Conservation (phyloP, 2,888 invertebrate species). For the Machimus atricapillus region DNA sequence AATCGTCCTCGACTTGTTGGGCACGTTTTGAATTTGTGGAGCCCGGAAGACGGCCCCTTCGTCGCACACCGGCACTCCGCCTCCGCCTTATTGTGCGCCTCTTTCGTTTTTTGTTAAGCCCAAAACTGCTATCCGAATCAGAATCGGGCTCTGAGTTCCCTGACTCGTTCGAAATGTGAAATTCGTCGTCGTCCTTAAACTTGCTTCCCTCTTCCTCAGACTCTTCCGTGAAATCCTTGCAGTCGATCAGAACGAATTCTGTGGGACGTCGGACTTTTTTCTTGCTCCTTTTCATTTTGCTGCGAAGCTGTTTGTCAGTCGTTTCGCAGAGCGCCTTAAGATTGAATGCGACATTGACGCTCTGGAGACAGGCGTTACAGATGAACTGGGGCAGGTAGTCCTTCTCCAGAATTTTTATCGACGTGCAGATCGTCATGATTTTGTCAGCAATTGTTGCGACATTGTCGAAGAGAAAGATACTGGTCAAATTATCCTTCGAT, state of each 20-base stretch:
- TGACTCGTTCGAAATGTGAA: slow-evolving; percentile 59
- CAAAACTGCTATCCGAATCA: slow-evolving; percentile 55
- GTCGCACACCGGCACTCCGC: slow-evolving; percentile 17
- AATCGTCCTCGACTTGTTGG: background rate
- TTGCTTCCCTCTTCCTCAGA: slow-evolving; percentile 52
- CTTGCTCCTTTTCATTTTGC: slow-evolving; percentile 59
- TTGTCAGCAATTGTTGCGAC: slow-evolving; percentile 58
- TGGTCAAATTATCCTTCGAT: slow-evolving; percentile 54
- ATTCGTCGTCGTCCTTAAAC: slow-evolving; percentile 58
- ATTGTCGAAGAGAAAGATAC: slow-evolving; percentile 57
- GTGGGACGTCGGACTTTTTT: slow-evolving; percentile 58
- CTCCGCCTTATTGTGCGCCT: background rate
- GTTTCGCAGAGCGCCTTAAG: slow-evolving; percentile 59
- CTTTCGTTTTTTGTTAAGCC: slow-evolving; percentile 47
- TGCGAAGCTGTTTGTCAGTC: slow-evolving; percentile 60
- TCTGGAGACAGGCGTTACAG: slow-evolving; percentile 58
- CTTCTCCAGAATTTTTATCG: slow-evolving; percentile 57
- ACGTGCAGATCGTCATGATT: slow-evolving; percentile 60
- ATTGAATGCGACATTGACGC: slow-evolving; percentile 59
- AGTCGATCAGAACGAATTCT: slow-evolving; percentile 60
- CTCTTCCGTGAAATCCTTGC: slow-evolving; percentile 51
- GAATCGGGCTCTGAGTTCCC: slow-evolving; percentile 53
- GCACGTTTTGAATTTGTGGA: background rate
- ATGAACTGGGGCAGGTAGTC: slow-evolving; percentile 62
- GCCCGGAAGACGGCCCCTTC: slow-evolving; percentile 16